A percentile compares a stretch with the other conserved stretches of the same genome.
These are phyloP conservation scores for Leptopilina myrica DNA, from an alignment of 2,888 invertebrate species.

Conservation along the genomic window DNA sequence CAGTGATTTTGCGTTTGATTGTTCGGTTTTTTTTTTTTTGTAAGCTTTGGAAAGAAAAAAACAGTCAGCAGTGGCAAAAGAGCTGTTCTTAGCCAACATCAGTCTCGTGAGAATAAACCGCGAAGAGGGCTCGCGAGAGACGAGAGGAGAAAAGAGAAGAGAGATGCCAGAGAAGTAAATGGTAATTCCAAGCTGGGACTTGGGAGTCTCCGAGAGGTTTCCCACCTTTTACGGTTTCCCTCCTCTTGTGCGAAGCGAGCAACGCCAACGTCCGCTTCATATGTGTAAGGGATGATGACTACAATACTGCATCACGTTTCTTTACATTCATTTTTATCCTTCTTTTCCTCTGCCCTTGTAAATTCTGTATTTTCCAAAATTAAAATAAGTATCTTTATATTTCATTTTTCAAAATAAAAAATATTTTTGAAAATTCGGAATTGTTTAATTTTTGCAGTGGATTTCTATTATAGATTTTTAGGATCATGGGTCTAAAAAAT, in stretches of 20 bases:
- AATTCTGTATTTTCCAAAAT: neutral
- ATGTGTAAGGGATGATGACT: conserved; percentile 51
- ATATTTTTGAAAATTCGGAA: too few species aligned
- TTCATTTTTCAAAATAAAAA: too few species aligned
- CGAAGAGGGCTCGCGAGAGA: conserved; percentile 20
- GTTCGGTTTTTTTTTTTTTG: neutral
- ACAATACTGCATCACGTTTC: conserved; percentile 1
- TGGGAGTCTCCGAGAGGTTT: conserved; percentile 75
- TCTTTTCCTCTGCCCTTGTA: neutral
- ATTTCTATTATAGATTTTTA: too few species aligned
- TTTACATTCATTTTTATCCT: neutral
- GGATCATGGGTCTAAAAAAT: too few species aligned
- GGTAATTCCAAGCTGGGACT: conserved; percentile 72
- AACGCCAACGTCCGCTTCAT: conserved; percentile 49
- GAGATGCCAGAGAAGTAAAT: conserved; percentile 71
- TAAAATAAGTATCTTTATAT: too few species aligned
- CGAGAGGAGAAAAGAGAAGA: conserved; percentile 60
- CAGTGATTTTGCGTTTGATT: neutral
- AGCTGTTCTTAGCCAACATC: conserved; percentile 14
- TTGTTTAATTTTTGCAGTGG: too few species aligned
- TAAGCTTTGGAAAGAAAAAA: too few species aligned
- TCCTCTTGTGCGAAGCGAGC: conserved; percentile 61
- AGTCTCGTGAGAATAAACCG: conserved; percentile 34
- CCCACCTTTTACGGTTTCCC: conserved; percentile 76
- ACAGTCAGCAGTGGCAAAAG: neutral